These are phyloP conservation scores for Apolygus lucorum DNA, from an alignment of 1,140 invertebrate species.

Conservation along the genomic window DNA sequence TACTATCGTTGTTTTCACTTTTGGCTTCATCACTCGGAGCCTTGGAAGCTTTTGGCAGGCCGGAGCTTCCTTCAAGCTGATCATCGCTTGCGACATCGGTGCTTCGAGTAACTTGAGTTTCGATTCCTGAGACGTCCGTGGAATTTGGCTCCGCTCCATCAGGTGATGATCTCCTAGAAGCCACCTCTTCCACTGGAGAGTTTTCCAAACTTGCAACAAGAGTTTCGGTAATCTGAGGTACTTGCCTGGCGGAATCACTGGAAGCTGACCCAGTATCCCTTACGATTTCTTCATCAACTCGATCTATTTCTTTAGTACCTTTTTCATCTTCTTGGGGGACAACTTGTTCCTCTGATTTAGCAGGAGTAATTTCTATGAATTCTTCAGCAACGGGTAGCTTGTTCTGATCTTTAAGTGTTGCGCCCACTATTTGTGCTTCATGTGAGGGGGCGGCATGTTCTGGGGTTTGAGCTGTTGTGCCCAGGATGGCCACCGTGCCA, in stretches of 20 bases:
- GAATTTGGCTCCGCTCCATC: neutral
- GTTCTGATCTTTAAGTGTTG: no score
- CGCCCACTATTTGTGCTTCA: no score
- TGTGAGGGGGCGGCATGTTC: no score
- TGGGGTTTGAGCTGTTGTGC: conserved; percentile 33
- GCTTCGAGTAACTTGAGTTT: neutral
- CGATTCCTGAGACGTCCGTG: neutral
- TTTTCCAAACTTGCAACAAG: neutral
- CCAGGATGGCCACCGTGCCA: conserved; percentile 34
- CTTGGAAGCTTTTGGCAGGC: neutral
- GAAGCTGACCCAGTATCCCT: neutral
- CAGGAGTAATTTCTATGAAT: no score
- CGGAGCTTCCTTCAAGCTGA: neutral
- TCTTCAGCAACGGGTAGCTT: no score
- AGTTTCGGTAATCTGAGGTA: neutral
- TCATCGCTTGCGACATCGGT: neutral
- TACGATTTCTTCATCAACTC: neutral
- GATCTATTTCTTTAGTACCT: neutral
- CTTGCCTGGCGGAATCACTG: neutral
- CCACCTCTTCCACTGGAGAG: neutral
- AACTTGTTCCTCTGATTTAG: no score
- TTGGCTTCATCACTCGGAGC: neutral
- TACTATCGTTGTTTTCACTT: neutral
- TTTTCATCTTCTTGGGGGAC: neutral
- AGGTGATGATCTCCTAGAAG: neutral